Evolutionary conservation across 2,888 invertebrate genomes (phyloP), one percentile per base, ranked within the genome.

Genomic region (Hanleya hanleyi): DNA sequence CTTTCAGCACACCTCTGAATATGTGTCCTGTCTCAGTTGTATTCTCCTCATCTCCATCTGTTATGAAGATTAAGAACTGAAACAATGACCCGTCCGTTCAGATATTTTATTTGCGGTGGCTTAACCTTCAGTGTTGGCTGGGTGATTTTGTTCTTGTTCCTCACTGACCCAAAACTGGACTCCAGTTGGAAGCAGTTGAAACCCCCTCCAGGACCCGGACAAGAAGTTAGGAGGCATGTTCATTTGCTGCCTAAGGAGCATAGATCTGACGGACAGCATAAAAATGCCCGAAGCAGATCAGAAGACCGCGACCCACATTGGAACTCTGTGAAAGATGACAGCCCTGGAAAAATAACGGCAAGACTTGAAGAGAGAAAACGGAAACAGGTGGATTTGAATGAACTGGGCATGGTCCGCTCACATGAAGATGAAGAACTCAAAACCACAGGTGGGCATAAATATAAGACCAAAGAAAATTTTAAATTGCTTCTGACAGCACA

Each of bases 371-470:
- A 57, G 57, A 22, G 57, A 32, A 57, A 57, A 26, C 12, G 74
- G 26, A 72, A 49, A n/a, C 2, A 49, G 7, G 62, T 64, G 15
- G 77, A 84, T 69, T 73, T 89, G 22, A 72, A 79, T 47, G 77
- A 79, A 36, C 71, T 89, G 37, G 87, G 84, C 3, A 69, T 82
- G 49, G 80, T 89, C 0, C 71, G 78, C 6, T 81, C 82, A 26
- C 76, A 81, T 9, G 81, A 86, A 41, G 90, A 90, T 72, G 87
- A 89, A 71, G 77, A 81, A n/a, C 74, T 79, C 15, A 83, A 87
- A 72, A 95, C 96, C 83, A 94, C 94, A 83, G 98, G 98, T 18
- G 75, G 51, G 62, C 7, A 6, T 50, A 15, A 5, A 9, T 57
- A 12, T 51, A n/a, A n/a, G 7, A n/a, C 12, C 12, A n/a, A 12